These are phyloP conservation scores for Euschistus heros DNA, from an alignment of 1,140 invertebrate genomes.

Conservation along the genomic window DNA sequence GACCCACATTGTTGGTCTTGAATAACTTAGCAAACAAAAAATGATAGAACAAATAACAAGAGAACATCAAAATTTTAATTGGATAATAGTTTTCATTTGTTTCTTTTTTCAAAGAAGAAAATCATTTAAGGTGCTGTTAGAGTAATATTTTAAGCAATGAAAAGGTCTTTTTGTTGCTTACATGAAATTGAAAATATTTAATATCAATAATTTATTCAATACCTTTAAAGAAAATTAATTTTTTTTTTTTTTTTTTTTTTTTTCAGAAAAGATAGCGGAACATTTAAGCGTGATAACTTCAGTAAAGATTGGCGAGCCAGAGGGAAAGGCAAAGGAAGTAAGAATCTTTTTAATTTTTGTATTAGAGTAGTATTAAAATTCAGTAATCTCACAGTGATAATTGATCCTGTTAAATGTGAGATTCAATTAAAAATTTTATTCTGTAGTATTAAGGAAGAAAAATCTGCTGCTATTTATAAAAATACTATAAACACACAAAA, in stretches of 20 bases:
- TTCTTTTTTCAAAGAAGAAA: not conserved
- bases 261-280: not conserved
- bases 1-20: too few species aligned
- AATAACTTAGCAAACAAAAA: too few species aligned
- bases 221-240: not conserved
- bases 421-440: too few species aligned
- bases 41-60: too few species aligned
- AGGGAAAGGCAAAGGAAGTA: not conserved
- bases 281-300: not conserved
- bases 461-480: not conserved
- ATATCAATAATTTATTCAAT: not conserved
- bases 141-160: too few species aligned
- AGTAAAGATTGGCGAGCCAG: not conserved
- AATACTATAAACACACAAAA: not conserved
- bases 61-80: not conserved
- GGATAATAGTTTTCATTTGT: not conserved
- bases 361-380: not conserved
- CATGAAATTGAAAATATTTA: not conserved
- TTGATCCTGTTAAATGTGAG: too few species aligned
- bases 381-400: too few species aligned
- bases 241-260: not conserved
- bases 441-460: too few species aligned
- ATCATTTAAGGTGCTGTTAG: too few species aligned
- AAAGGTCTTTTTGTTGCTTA: too few species aligned
- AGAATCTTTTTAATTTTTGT: not conserved